These are phyloP conservation scores for Cryptotermes secundus DNA, from an alignment of 1,140 invertebrate species.

Conservation along the genomic window DNA sequence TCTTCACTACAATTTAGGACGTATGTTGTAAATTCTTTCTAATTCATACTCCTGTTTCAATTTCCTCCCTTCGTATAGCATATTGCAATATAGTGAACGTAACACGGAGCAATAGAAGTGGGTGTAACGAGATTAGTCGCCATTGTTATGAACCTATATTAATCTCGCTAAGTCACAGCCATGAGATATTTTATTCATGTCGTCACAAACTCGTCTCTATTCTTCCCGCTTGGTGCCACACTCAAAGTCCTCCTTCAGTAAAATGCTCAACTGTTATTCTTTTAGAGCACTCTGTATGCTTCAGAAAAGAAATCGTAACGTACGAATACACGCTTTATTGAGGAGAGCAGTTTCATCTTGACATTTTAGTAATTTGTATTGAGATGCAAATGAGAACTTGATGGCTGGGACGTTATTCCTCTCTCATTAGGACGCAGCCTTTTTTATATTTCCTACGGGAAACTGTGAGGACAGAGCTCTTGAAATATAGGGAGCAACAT, in stretches of 20 bases:
- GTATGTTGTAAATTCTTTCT: no score
- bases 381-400: background rate
- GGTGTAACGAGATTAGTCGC: background rate
- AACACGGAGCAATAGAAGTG: background rate
- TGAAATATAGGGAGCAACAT: background rate
- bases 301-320: background rate
- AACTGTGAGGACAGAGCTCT: background rate
- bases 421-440: background rate
- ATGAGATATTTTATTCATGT: background rate
- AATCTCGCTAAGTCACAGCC: background rate
- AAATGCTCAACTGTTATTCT: background rate
- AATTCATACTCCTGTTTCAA: no score
- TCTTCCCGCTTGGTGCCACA: background rate
- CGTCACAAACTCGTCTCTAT: background rate
- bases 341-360: background rate
- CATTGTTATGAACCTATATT: background rate
- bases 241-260: background rate
- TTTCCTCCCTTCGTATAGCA: background rate
- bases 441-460: background rate
- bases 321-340: background rate
- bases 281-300: background rate
- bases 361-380: background rate
- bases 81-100: background rate
- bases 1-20: no score
- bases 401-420: background rate